A percentile compares a stretch with the other conserved stretches of the same genome.
Conservation (phyloP, 2,797 vertebrate species). For the Spondyliosoma cantharus region DNA sequence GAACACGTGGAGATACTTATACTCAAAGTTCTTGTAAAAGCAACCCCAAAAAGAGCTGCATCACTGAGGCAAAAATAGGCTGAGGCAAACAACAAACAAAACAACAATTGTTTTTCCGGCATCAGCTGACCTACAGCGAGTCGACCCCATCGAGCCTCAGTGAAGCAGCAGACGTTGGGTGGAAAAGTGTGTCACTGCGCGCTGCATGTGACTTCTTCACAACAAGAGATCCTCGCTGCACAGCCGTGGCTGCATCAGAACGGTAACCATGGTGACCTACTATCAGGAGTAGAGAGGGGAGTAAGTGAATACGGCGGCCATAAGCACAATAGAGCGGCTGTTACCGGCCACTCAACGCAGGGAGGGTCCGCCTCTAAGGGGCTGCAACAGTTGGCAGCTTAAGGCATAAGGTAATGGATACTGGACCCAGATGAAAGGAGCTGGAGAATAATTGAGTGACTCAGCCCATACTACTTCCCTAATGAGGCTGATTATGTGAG, state of each 20-base stretch:
- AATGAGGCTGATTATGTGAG: slow-evolving; percentile 49
- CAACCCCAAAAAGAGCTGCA: slow-evolving; percentile 30
- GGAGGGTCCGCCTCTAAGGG: slow-evolving; percentile 46
- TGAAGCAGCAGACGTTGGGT: slow-evolving; percentile 54
- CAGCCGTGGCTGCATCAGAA: slow-evolving; percentile 41
- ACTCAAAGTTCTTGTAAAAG: slow-evolving; percentile 13
- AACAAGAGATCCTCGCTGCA: slow-evolving; percentile 44
- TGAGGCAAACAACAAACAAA: slow-evolving; percentile 63
- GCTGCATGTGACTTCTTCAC: slow-evolving; percentile 68
- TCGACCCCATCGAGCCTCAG: slow-evolving; percentile 46
- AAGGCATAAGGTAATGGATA: slow-evolving; percentile 76
- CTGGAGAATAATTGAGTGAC: slow-evolving; percentile 63
- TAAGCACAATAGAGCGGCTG: slow-evolving; percentile 73
- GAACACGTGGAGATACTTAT: background rate
- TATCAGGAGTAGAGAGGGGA: slow-evolving; percentile 54
- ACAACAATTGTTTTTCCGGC: slow-evolving; percentile 73
- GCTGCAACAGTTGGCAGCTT: slow-evolving; percentile 78
- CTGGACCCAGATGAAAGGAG: slow-evolving; percentile 68
- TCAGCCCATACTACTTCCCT: slow-evolving; percentile 43
- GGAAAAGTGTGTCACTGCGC: slow-evolving; percentile 62
- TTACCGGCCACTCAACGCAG: slow-evolving; percentile 61
- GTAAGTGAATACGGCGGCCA: slow-evolving; percentile 65
- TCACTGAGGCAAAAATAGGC: slow-evolving; percentile 41
- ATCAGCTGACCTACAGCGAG: slow-evolving; percentile 76
- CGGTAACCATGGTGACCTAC: slow-evolving; percentile 71